Evolutionary conservation across 2,113 vertebrate species (phyloP), one percentile per base, ranked within the genome.

Genomic region (Butastur rufipennis): DNA sequence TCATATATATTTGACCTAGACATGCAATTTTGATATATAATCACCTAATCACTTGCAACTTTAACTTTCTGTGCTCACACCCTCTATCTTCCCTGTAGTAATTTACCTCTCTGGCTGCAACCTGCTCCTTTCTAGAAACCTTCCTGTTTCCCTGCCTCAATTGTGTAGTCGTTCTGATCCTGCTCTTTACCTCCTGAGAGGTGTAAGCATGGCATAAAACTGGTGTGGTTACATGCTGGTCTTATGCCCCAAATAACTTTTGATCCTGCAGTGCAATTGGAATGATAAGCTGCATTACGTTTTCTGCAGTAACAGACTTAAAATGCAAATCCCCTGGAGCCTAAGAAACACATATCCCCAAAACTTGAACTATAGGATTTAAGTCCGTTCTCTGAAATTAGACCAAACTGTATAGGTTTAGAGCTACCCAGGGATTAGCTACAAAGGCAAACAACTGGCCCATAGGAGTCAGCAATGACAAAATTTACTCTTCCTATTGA

Each of bases 121-220:
- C 61, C 45, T 32, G 50, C 67, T 78, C n/a, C 77, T n/a, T 48
- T 27, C 75, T 26, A 70, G 36, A 36, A 27, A 8, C 40, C 17
- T 7, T 32, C 75, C 75, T 2, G 5, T 29, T 29, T 23, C 81
- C 53, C 36, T 45, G 36, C 15, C 40, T 26, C 7, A 0, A 19
- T 1, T 26, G n/a, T 8, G 40, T 12, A 50, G 19, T 22, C 21
- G 3, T 14, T 71, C 87, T 25, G 16, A 65, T 12, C 61, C 78
- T 4, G 3, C 58, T 80, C 2, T 34, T 40, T 19, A 56, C n/a
- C 55, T 43, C 80, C n/a, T 0, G 0, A n/a, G 47, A 19, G 43
- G 43, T 5, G 34, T 6, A 32, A 63, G 45, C 1, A 1, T 2
- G 42, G 91, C 56, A 72, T 61, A 47, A 18, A 12, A 13, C 62